These are phyloP conservation scores for Pachycephus smyrnensis DNA, from an alignment of 2,888 invertebrate species.

Conservation along the genomic window DNA sequence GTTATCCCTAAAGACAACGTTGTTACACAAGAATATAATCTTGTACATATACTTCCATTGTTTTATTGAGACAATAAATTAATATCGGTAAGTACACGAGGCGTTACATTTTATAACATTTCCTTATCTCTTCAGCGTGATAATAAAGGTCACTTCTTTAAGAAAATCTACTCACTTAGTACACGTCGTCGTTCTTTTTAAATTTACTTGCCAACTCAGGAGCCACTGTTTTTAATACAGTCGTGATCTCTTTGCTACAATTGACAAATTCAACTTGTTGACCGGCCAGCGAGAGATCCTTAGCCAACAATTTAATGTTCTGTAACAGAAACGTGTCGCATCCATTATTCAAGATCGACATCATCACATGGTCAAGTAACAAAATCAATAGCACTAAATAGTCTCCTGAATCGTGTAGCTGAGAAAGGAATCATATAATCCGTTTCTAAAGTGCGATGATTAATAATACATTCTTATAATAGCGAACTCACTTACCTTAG, in stretches of 20 bases:
- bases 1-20: not conserved
- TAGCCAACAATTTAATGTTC: constrained; percentile 70
- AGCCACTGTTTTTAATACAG: constrained; percentile 39
- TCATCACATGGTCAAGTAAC: not conserved
- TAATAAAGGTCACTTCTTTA: not conserved
- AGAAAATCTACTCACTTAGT: not conserved
- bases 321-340: constrained; percentile 49
- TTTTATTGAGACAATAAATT: not conserved
- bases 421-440: no score
- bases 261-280: constrained; percentile 71
- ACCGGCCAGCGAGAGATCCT: constrained; percentile 69
- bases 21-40: not conserved
- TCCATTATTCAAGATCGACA: constrained; percentile 10
- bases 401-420: not conserved
- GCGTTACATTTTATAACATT: not conserved
- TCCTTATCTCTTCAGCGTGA: not conserved
- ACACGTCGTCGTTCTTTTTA: not conserved
- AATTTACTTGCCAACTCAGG: constrained; percentile 40
- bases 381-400: not conserved
- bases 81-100: not conserved
- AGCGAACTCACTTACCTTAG: constrained; percentile 67
- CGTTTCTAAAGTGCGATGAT: no score
- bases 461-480: no score
- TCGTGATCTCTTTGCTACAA: constrained; percentile 46
- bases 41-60: not conserved